Percentiles rank a stretch among this genome's conserved stretches.
These are phyloP conservation scores for Threskiornis aethiopicus DNA, from an alignment of 2,797 vertebrate species.

Conservation along the genomic window DNA sequence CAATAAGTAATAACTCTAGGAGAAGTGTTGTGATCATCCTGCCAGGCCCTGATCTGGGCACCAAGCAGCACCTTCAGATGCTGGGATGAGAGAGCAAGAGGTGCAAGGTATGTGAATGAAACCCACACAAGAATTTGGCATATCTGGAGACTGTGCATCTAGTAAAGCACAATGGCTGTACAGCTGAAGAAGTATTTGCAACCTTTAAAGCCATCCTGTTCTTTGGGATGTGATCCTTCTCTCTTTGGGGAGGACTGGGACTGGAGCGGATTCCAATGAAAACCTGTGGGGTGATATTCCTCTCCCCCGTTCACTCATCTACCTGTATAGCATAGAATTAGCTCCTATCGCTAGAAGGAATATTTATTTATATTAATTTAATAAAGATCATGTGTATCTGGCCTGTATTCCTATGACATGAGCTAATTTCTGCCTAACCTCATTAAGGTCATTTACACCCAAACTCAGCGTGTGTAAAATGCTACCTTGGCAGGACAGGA, in stretches of 20 bases:
- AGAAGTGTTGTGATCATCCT: background rate
- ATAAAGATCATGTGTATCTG: background rate
- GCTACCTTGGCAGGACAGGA: background rate
- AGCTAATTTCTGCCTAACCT: background rate
- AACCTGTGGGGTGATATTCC: background rate
- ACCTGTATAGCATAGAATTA: background rate
- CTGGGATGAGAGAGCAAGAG: background rate
- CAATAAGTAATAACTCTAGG: background rate
- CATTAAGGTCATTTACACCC: background rate
- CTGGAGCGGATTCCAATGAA: background rate
- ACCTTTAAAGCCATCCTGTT: background rate
- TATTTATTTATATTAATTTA: background rate
- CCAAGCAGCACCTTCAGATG: background rate
- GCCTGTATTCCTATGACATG: background rate
- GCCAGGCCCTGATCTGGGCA: background rate
- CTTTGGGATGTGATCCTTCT: background rate
- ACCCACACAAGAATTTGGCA: background rate
- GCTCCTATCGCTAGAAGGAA: background rate
- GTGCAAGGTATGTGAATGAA: background rate
- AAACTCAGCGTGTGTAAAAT: background rate
- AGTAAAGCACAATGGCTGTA: background rate
- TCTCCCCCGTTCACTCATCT: background rate
- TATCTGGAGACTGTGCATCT: background rate
- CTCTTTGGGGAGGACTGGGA: background rate
- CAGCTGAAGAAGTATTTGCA: background rate